Evolutionary conservation across 2,113 vertebrate species (phyloP), one percentile per base, ranked within the genome.

Genomic region (Bucco capensis): DNA sequence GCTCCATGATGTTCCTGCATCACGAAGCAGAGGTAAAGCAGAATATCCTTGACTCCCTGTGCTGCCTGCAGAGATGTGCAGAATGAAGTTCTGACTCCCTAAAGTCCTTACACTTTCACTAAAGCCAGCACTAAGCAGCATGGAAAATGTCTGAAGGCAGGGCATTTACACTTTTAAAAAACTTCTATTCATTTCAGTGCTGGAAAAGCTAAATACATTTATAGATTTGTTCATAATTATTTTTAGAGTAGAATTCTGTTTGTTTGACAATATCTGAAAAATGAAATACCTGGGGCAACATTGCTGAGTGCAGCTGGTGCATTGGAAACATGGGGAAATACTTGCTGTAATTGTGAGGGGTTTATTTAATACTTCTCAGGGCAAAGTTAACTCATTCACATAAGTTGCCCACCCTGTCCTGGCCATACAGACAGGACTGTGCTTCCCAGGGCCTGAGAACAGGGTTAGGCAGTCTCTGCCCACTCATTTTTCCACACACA

Each of bases 181-280:
- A 85, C 82, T 69, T 22, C 50, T 88, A 61, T 69, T 89, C 62
- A 62, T 87, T 89, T 64, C 60, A 64, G 33, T 49, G 90, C 83
- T 93, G 81, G 66, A 51, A 95, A 90, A 96, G 86, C 67, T 86
- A 90, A 92, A 93, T 47, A 47, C 27, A 2, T 61, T 83, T 89
- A 87, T 92, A 72, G 92, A 92, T 95, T 89, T 96, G 90, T 79
- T 73, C 46, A 0, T 96, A 93, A 96, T 97, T 95, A 94, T 91
- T 97, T 96, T 93, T 62, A 79, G 75, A 93, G 77, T n/a, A 77
- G 76, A 95, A 80, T 83, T 95, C 81, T 97, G 92, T 95, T 79
- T 93, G 80, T 94, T 95, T 94, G 91, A 95, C 77, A 95, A 58
- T 76, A 83, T 86, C 94, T 92, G 90, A 93, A 96, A 97, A 97